Evolutionary conservation across 2,888 invertebrate genomes (phyloP), one percentile per base, ranked within the genome.

Genomic region (Ctena decussata): DNA sequence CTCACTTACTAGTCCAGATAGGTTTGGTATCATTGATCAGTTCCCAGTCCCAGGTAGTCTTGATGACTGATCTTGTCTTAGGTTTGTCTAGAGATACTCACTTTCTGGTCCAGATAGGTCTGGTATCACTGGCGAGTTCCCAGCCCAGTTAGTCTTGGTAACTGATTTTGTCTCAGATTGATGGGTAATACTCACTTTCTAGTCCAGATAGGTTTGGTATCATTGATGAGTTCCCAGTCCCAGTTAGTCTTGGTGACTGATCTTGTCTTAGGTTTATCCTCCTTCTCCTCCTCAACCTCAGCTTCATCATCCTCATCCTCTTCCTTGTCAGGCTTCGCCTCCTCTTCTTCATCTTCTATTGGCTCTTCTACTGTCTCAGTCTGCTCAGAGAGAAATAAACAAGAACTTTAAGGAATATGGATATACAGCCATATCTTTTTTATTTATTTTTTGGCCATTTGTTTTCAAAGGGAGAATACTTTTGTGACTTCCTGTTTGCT

Each of bases 21-120:
- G 99, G 99, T 96, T 99, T 99, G 95, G 98, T 98, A 95, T 98
- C 98, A 96, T 99, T 99, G 95, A 99, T 97, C 53, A 98, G 96
- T 95, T 98, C 98, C 99, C 99, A 99, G 95, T 99, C 99, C 98
- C 99, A 99, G 37, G 98, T 97, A 0, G 99, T 99, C 96, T 99
- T 99, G 90, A 98, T 98, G 0, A 98, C 97, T 93, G 97, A 98
- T 94, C 98, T 98, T 30, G 98, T 98, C 96, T 98, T 98, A 57
- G 97, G 97, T 94, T 95, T 93, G 24, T 95, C 95, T n/a, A n/a
- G n/a, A n/a, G n/a, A n/a, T 18, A 80, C 95, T 93, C 96, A 97
- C 97, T 99, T 99, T 93, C 99, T 97, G 32, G 99, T 99, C 99
- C 99, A 99, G 95, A 99, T 98, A 27, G 99, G 99, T 96, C 99